These are phyloP conservation scores for Psix sp. DNA, from an alignment of 1,140 invertebrate genomes.

Conservation along the genomic window DNA sequence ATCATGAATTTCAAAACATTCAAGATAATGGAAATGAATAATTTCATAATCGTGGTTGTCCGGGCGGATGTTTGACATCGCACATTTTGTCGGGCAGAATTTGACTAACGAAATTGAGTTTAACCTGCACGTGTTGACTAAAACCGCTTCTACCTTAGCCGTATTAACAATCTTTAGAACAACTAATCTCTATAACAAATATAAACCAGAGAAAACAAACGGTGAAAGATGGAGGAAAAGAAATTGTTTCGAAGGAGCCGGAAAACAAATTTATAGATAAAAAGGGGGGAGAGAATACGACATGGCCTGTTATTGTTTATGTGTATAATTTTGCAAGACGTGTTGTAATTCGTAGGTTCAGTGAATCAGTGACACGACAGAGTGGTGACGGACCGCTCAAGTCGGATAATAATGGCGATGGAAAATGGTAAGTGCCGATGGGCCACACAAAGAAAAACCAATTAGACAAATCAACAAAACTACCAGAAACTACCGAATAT, in stretches of 20 bases:
- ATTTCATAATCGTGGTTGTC: no score
- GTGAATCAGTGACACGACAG: constrained; percentile 75
- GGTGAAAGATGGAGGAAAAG: no score
- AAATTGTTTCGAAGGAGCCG: not conserved
- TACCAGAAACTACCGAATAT: not conserved
- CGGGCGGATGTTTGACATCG: no score
- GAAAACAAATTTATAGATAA: not conserved
- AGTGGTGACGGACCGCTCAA: constrained; percentile 74
- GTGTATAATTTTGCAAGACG: constrained; percentile 72
- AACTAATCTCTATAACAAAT: no score
- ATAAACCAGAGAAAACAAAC: no score
- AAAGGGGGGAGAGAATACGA: constrained; percentile 11
- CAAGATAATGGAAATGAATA: no score
- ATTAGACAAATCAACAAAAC: constrained; percentile 10
- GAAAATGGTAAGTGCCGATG: constrained; percentile 74
- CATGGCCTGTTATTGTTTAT: constrained; percentile 35
- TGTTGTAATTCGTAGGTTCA: constrained; percentile 76
- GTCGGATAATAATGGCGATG: constrained; percentile 75
- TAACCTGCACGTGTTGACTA: no score
- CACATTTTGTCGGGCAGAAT: no score
- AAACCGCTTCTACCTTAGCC: no score
- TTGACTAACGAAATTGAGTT: no score
- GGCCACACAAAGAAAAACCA: constrained; percentile 56
- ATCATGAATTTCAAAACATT: no score
- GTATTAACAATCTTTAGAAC: no score